Conservation (phyloP, 2,113 vertebrate species). For the Empidonax alnorum region DNA sequence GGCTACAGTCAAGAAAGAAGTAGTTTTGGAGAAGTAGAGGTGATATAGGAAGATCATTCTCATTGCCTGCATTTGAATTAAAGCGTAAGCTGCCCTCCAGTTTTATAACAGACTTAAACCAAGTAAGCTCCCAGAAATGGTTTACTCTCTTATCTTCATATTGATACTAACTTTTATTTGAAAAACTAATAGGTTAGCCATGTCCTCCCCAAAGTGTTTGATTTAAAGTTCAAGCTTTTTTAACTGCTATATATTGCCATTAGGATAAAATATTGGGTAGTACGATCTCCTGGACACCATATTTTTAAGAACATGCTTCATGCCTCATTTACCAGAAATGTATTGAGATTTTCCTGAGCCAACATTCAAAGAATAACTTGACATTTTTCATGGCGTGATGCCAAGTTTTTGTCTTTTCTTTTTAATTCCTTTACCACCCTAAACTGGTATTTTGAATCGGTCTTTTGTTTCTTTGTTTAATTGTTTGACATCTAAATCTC, state of each 20-base stretch:
- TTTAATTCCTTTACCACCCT: background rate
- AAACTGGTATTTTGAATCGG: background rate
- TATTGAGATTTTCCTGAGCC: conserved; percentile 59
- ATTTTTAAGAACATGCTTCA: conserved; percentile 64
- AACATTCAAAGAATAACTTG: conserved; percentile 60
- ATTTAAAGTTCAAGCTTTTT: conserved; percentile 63
- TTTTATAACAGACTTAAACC: background rate
- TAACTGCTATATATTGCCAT: conserved; percentile 22
- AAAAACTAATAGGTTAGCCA: background rate
- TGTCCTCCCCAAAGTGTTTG: background rate
- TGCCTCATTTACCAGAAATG: conserved; percentile 63
- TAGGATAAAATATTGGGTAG: conserved; percentile 57
- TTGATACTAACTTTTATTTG: background rate
- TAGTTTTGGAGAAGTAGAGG: background rate
- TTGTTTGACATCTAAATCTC: background rate
- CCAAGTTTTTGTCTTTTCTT: background rate
- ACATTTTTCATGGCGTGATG: conserved; percentile 26
- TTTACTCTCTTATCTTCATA: background rate
- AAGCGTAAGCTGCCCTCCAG: background rate
- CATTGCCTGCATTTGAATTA: background rate
- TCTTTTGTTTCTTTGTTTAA: background rate
- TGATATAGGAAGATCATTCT: background rate
- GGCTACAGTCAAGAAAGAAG: background rate
- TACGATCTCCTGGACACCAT: conserved; percentile 23
- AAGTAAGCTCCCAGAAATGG: background rate